Evolutionary conservation across 2,888 invertebrate species (phyloP).

Genomic region (Ophion obscuratus): DNA sequence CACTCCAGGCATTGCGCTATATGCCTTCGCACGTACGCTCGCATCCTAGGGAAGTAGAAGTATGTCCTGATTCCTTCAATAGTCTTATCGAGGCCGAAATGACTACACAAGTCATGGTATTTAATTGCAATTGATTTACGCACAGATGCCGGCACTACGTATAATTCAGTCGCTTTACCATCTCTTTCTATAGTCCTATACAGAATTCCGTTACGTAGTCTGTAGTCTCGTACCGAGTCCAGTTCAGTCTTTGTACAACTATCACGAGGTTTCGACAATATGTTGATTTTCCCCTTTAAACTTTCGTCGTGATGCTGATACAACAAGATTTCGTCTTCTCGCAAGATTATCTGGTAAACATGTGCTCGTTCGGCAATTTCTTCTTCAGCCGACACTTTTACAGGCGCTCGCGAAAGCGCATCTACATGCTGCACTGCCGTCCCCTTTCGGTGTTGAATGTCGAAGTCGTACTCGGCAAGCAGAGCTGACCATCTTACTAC

Average conservation of each 20-base stretch:
- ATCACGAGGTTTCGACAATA: slow-evolving; percentile 4
- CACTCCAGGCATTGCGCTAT: too few species aligned
- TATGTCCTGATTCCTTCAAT: too few species aligned
- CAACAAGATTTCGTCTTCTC: slow-evolving; percentile 23
- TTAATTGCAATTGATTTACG: slow-evolving; percentile 56
- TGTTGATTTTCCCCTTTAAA: too few species aligned
- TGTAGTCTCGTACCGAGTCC: slow-evolving; percentile 1
- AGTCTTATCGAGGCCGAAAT: too few species aligned
- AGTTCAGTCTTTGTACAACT: slow-evolving; percentile 7
- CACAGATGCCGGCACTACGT: slow-evolving; percentile 47
- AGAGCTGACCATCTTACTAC: slow-evolving; percentile 28
- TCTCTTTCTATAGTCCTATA: slow-evolving; percentile 10
- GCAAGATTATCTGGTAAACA: slow-evolving; percentile 33
- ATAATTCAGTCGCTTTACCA: slow-evolving; percentile 32
- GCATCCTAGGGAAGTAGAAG: too few species aligned
- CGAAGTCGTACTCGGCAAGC: slow-evolving; percentile 61
- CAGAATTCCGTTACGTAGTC: slow-evolving; percentile 16
- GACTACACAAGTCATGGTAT: too few species aligned
- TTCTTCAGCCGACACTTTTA: slow-evolving; percentile 40
- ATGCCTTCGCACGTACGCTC: too few species aligned
- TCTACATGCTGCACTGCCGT: slow-evolving; percentile 67
- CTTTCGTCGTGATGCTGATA: neutral
- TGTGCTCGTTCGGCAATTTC: slow-evolving; percentile 33
- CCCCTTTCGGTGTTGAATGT: slow-evolving; percentile 67
- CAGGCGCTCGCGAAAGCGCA: slow-evolving; percentile 64